These are phyloP conservation scores for Pyrocoelia pectoralis DNA, from an alignment of 2,888 invertebrate species.

Conservation along the genomic window DNA sequence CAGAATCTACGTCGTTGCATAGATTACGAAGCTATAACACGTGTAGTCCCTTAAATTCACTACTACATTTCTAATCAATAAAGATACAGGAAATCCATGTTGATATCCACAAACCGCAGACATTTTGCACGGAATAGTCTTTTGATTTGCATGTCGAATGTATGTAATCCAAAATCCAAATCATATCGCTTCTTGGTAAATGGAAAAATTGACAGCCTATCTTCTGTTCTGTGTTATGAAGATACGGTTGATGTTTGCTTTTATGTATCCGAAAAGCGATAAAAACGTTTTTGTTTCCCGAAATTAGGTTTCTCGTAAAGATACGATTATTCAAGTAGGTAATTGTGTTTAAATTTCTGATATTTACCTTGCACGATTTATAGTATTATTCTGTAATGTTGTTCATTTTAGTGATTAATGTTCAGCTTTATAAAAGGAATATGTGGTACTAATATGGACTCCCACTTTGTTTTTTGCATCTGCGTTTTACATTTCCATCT, in stretches of 20 bases:
- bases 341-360: too few relatives aligned
- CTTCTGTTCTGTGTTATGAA: background rate
- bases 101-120: constrained; percentile 12
- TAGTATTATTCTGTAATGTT: too few relatives aligned
- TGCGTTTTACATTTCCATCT: too few relatives aligned
- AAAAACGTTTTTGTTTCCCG: too few relatives aligned
- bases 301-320: too few relatives aligned
- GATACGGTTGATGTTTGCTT: background rate
- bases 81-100: constrained; percentile 18
- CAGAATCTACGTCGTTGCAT: constrained; percentile 21
- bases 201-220: background rate
- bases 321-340: too few relatives aligned
- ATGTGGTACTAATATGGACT: too few relatives aligned
- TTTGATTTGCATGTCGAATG: constrained; percentile 20
- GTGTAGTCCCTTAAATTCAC: constrained; percentile 22
- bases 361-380: too few relatives aligned
- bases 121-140: constrained; percentile 12
- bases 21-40: constrained; percentile 24
- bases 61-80: constrained; percentile 28
- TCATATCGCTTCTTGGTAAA: background rate
- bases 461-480: too few relatives aligned
- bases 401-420: too few relatives aligned
- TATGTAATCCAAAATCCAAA: constrained; percentile 12
- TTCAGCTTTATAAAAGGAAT: too few relatives aligned
- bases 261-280: too few relatives aligned